Evolutionary conservation across 2,797 vertebrate genomes (phyloP).

Genomic region (Nannoperca australis): DNA sequence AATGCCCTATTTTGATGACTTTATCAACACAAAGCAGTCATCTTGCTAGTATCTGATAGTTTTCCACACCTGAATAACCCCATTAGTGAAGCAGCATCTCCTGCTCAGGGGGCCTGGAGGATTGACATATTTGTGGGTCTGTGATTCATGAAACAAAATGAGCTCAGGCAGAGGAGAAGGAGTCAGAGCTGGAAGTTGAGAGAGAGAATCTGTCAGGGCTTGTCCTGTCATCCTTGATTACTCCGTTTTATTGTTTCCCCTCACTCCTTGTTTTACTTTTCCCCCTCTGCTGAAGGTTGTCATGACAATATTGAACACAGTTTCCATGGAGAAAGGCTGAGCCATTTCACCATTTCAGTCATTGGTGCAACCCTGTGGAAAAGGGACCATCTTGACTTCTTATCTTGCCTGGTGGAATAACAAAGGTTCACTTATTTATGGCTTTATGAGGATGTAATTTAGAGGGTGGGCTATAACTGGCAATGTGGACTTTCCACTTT

Average conservation of each 20-base stretch:
- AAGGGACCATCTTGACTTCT: slow-evolving; percentile 49
- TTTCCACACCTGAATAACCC: slow-evolving; percentile 55
- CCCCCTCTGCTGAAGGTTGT: slow-evolving; percentile 80
- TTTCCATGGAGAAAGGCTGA: slow-evolving; percentile 87
- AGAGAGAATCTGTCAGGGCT: slow-evolving; percentile 43
- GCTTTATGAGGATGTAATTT: slow-evolving; percentile 14
- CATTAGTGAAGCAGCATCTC: slow-evolving; percentile 34
- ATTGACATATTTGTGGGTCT: slow-evolving; percentile 42
- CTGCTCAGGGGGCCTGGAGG: background rate
- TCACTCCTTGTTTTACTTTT: slow-evolving; percentile 66
- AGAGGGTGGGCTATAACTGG: background rate
- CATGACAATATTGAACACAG: slow-evolving; percentile 85
- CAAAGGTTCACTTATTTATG: slow-evolving; percentile 24
- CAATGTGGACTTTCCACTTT: slow-evolving; percentile 4
- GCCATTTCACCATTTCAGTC: slow-evolving; percentile 66
- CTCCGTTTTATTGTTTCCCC: slow-evolving; percentile 65
- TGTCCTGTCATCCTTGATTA: slow-evolving; percentile 64
- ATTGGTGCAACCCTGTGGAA: slow-evolving; percentile 43
- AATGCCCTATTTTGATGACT: slow-evolving; percentile 49
- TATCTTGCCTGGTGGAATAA: slow-evolving; percentile 34
- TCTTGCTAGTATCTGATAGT: slow-evolving; percentile 24
- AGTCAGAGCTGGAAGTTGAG: slow-evolving; percentile 33
- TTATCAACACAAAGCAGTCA: slow-evolving; percentile 40
- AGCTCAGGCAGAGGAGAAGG: slow-evolving; percentile 25
- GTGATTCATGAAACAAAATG: slow-evolving; percentile 55